A percentile compares a stretch with the other conserved stretches of the same genome.
phyloP scores from a whole-genome alignment of 1,140 invertebrate species.

The roundworm (Caenorhabditis elegans) region DNA sequence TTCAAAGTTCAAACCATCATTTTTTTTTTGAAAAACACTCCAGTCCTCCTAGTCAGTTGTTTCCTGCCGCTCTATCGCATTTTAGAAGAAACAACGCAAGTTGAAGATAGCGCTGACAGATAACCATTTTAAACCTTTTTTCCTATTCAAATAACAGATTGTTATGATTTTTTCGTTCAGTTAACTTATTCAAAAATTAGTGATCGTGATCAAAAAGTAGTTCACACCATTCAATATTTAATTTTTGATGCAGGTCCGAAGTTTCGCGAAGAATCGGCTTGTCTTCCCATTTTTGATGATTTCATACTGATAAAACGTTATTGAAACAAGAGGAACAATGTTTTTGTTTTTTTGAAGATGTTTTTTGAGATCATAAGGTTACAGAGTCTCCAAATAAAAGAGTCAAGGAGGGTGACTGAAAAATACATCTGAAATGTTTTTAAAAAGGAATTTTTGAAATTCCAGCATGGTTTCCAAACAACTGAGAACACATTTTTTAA shows the following conservation, averaged over 20 bases:
- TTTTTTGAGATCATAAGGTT: conserved; percentile 21
- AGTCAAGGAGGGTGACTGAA: too few relatives aligned
- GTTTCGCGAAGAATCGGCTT: background rate
- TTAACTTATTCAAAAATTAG: too few relatives aligned
- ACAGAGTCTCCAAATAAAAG: background rate
- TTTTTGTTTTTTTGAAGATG: conserved; percentile 7
- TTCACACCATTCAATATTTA: too few relatives aligned
- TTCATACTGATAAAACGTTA: too few relatives aligned
- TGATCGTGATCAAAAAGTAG: too few relatives aligned
- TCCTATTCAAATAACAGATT: too few relatives aligned
- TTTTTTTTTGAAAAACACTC: conserved; percentile 10
- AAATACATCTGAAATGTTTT: too few relatives aligned
- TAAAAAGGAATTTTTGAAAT: too few relatives aligned
- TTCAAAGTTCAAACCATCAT: conserved; percentile 1
- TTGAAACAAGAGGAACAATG: background rate
- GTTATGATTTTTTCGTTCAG: too few relatives aligned
- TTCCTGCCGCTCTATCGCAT: background rate
- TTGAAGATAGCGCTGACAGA: background rate
- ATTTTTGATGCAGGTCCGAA: too few relatives aligned
- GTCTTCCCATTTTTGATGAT: background rate
- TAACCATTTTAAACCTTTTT: background rate
- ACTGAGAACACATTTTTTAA: too few relatives aligned
- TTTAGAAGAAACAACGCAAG: background rate
- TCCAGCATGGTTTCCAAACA: too few relatives aligned
- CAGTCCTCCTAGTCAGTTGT: background rate